These are phyloP conservation scores for Pammene fasciana DNA, from an alignment of 2,888 invertebrate species.

Conservation along the genomic window DNA sequence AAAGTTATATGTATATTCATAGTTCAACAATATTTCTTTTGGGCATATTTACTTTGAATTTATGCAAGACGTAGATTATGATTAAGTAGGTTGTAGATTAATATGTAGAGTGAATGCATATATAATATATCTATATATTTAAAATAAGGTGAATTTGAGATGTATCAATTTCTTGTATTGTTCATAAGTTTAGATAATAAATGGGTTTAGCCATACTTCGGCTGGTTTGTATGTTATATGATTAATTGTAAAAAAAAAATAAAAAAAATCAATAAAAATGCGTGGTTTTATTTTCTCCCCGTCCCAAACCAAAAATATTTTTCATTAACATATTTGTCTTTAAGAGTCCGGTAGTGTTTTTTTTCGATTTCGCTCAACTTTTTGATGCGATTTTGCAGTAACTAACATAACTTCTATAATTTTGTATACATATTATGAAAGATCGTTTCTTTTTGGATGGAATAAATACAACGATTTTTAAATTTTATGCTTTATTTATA, in stretches of 20 bases:
- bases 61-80: constrained; percentile 83
- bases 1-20: constrained; percentile 84
- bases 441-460: too few relatives aligned
- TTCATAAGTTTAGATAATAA: constrained; percentile 84
- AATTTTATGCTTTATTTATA: too few relatives aligned
- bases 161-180: constrained; percentile 84
- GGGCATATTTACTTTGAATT: constrained; percentile 84
- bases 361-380: too few relatives aligned
- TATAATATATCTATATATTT: constrained; percentile 82
- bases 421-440: too few relatives aligned
- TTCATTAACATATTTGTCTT: too few relatives aligned
- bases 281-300: constrained; percentile 62
- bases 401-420: too few relatives aligned
- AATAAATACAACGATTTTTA: too few relatives aligned
- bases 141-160: constrained; percentile 82
- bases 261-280: constrained; percentile 71
- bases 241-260: constrained; percentile 81
- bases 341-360: too few relatives aligned
- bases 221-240: constrained; percentile 84
- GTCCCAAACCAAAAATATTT: not conserved
- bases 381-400: too few relatives aligned
- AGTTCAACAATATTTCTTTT: constrained; percentile 84
- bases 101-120: constrained; percentile 83
- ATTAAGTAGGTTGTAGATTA: constrained; percentile 82
- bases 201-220: constrained; percentile 84